phyloP scores from a whole-genome alignment of 2,888 invertebrate species.

The Dryadula phaetusa region DNA sequence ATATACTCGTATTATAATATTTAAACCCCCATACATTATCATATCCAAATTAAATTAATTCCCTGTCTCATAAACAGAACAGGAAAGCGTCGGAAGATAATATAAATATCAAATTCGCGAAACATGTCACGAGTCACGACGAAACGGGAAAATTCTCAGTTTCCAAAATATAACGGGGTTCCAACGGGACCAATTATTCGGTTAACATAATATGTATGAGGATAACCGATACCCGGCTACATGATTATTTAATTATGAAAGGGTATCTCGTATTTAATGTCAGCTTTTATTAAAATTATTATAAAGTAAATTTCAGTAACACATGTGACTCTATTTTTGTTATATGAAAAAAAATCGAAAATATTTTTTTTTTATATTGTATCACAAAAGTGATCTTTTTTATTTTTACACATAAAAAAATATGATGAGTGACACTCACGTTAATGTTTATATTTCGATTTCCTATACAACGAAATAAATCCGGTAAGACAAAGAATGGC shows the following conservation, averaged over 20 bases:
- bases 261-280: conserved; percentile 20
- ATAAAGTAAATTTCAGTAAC: too few species aligned
- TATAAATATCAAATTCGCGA: conserved; percentile 29
- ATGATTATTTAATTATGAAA: conserved; percentile 28
- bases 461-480: too few species aligned
- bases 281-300: conserved; percentile 12
- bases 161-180: conserved; percentile 38
- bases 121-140: conserved; percentile 34
- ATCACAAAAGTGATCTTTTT: too few species aligned
- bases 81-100: conserved; percentile 21
- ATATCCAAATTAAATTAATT: conserved; percentile 6
- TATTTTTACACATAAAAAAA: too few species aligned
- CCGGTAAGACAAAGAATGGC: too few species aligned
- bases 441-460: too few species aligned
- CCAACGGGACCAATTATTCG: conserved; percentile 42
- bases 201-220: conserved; percentile 33
- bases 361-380: too few species aligned
- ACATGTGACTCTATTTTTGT: too few species aligned
- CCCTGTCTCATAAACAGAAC: conserved; percentile 9
- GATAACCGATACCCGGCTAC: conserved; percentile 26
- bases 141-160: conserved; percentile 30
- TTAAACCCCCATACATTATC: background rate
- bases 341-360: too few species aligned
- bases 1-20: background rate
- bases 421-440: too few species aligned